Evolutionary conservation across 2,888 invertebrate genomes (phyloP), one percentile per base, ranked within the genome.

Genomic region (Dorcus parallelipipedus): DNA sequence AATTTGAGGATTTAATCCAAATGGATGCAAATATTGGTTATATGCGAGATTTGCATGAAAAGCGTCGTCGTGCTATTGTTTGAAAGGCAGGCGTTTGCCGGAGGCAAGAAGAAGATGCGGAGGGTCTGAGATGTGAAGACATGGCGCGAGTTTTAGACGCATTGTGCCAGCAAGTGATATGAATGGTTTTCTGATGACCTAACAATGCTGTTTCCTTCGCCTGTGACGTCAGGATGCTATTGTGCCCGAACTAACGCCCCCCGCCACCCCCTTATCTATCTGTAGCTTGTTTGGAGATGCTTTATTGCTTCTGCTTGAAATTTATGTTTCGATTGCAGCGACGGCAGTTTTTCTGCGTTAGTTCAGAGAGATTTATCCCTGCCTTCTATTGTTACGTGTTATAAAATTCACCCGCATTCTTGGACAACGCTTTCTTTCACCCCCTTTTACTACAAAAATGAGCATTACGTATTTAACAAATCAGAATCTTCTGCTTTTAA

Each of bases 151-250:
- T 59, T 58, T 60, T 61, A 62, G 58, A 62, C 52, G 60, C 67
- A 64, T 67, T 67, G 67, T 65, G 60, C 61, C 57, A 57, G 63
- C 59, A 65, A 67, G 63, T 65, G 67, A 67, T 67, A 65, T 65
- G 65, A 67, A 67, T 67, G 65, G 64, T 64, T 65, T 65, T 65
- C 67, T 64, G 67, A 67, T 67, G 67, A 67, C 64, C 65, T 59
- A 65, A 67, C 67, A 67, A 67, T 67, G 65, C 67, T 43, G 59
- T 63, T 63, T 52, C 67, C 64, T 63, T 52, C 67, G 56, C 55
- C 53, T 58, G 52, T 55, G 58, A 61, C 58, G 58, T 56, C 58
- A 58, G 49, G 38, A 23, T 17, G 48, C 40, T 54, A 59, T 59
- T 59, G 59, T 59, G 54, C 43, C 10, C 52, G 43, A 57, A 17